Conservation (phyloP, 2,888 invertebrate genomes). For the Apotomis turbidana region DNA sequence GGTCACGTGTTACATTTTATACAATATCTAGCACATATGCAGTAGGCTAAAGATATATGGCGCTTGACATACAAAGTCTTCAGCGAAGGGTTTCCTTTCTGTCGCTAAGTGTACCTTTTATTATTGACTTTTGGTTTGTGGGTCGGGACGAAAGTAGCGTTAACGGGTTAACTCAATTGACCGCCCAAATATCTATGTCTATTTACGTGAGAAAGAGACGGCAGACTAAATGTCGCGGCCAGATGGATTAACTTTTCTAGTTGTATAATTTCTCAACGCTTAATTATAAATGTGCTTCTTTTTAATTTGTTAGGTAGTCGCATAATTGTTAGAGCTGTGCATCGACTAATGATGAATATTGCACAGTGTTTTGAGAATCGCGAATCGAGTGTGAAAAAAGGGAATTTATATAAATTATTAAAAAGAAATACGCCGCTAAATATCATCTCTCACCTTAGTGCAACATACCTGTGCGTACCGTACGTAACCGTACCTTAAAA, state of each 20-base stretch:
- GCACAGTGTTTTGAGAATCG: conserved; percentile 19
- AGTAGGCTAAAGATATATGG: no score
- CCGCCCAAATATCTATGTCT: neutral
- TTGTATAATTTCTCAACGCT: conserved; percentile 32
- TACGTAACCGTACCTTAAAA: no score
- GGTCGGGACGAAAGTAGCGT: conserved; percentile 1
- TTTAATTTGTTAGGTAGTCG: conserved; percentile 10
- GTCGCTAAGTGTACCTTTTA: neutral
- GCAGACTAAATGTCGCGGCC: neutral
- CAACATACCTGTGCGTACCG: no score
- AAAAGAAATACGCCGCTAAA: no score
- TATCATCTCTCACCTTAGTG: no score
- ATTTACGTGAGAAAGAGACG: neutral
- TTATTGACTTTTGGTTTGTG: neutral
- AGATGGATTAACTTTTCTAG: neutral
- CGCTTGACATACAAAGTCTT: no score
- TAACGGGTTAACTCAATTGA: neutral
- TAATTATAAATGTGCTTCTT: conserved; percentile 27
- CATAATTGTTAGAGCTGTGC: conserved; percentile 31
- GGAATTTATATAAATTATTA: neutral
- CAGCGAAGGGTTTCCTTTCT: no score
- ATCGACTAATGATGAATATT: conserved; percentile 21
- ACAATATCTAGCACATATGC: no score
- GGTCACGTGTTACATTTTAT: no score
- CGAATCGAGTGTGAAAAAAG: conserved; percentile 24